Base-by-base conservation (phyloP, 2,113 vertebrate species). In the Oophaga pumilio region DNA sequence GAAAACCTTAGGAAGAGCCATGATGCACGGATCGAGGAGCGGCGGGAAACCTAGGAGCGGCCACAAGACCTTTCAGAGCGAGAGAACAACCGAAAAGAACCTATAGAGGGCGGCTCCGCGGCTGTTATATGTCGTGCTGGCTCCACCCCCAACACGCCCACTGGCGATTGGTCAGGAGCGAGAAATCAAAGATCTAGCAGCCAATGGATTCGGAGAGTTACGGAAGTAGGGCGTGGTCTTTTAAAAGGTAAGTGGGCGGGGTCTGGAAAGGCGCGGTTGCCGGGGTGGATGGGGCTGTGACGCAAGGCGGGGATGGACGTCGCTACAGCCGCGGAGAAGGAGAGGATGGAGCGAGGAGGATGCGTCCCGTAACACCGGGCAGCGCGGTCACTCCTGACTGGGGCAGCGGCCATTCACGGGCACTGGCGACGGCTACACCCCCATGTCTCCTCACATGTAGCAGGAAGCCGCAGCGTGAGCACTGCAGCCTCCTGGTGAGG, bases 1-100 rank as follows among this genome's bases (percentile, higher is more conserved):
- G 89, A 91, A 97, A 24, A 96, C 95, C 86, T 59, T 26, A 0
- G 94, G 94, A 22, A 92, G 94, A 14, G 82, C 90, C 96, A 96
- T 96, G 68, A 33, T 28, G 28, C 17, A 8, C 33, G 68, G 28
- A 7, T 22, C 18, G 53, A 56, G n/a, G 12, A 69, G n/a, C 56
- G 76, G 18, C 14, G 8, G 3, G 7, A 24, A 8, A 49, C 2
- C 7, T 10, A 18, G 0, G 8, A 4, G 50, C 24, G 9, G 5
- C 0, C 0, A 17, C 52, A 28, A 20, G 52, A 13, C 43, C 28
- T 76, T 15, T 20, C 86, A n/a, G 79, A 6, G 2, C 4, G 17
- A 82, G n/a, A 64, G 79, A 83, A 33, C 66, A 82, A 60, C 79
- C 79, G 79, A 83, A 87, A 74, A 87, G 86, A 87, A 82, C 69